Base-by-base conservation (phyloP, 2,113 vertebrate species). In the Chlamydotis undulata region DNA sequence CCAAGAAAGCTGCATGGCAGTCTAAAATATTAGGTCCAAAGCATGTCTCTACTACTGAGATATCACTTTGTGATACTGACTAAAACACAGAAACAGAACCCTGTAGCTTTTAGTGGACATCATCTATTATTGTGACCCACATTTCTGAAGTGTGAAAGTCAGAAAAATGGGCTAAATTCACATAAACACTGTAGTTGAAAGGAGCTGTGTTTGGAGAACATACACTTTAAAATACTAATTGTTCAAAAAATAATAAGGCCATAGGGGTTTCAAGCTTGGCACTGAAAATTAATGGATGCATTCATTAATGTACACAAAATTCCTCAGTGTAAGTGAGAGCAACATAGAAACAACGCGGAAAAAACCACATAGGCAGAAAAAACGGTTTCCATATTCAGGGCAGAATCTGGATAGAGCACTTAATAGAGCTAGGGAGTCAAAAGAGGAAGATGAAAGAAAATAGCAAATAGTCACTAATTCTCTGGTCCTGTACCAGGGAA, bases 181-280 rank as follows among this genome's bases (percentile, higher is more conserved):
- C 43, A 83, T 4, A 81, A 53, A 80, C 5, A 43, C 7, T 1
- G 1, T 9, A 85, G 47, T 14, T 88, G 60, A 96, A 93, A 90
- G 39, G 29, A 88, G 29, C 11, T 39, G 9, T 67, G 23, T 53
- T 88, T 52, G 35, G 19, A 75, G 69, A 92, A 75, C 8, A 45
- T 4, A 22, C 33, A n/a, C 7, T 81, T 86, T 75, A 95, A 94
- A 93, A 76, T 37, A 86, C 29, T 69, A 64, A 57, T 70, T 89
- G 49, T 78, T 93, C 14, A 11, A 90, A 83, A 96, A 93, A 90
- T 82, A 93, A 67, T 43, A 92, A 95, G 76, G 57, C 80, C 83
- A 86, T 14, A 37, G 69, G 45, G 80, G 73, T 75, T 93, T 95
- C 80, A 91, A 94, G 57, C 14, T 23, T 56, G 29, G 33, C 33